phyloP scores from a whole-genome alignment of 2,113 vertebrate genomes.

The Pteruthius melanotis region DNA sequence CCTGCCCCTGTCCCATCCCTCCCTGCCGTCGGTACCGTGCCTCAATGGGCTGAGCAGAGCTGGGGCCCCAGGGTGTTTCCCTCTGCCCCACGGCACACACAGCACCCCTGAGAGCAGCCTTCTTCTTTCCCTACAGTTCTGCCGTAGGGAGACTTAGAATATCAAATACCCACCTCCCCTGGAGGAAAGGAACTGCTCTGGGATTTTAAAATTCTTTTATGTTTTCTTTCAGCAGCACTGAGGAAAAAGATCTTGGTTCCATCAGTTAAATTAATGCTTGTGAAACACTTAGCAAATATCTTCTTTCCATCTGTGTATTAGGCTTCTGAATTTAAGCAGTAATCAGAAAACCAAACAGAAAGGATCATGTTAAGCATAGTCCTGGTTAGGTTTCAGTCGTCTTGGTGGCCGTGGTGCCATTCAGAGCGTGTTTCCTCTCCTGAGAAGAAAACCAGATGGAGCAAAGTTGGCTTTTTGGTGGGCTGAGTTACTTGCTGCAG shows the following conservation, averaged over 20 bases:
- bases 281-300: neutral
- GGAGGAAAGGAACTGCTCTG: neutral
- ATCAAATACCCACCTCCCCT: neutral
- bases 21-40: fast-evolving
- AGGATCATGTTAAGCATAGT: fast-evolving
- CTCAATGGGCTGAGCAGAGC: fast-evolving
- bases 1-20: neutral
- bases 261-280: neutral
- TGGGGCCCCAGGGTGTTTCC: neutral
- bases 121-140: neutral
- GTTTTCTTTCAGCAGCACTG: neutral
- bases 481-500: fast-evolving
- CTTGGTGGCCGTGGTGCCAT: fast-evolving
- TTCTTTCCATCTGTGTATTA: neutral
- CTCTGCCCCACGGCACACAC: fast-evolving
- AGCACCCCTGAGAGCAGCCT: neutral
- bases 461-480: neutral
- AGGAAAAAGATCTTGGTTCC: neutral
- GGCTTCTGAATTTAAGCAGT: neutral
- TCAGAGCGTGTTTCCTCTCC: fast-evolving
- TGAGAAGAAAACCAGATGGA: neutral
- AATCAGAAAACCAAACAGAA: neutral
- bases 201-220: neutral
- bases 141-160: neutral
- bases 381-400: fast-evolving